Base-by-base conservation (phyloP, 2,113 vertebrate genomes). In the Megaleporinus macrocephalus region DNA sequence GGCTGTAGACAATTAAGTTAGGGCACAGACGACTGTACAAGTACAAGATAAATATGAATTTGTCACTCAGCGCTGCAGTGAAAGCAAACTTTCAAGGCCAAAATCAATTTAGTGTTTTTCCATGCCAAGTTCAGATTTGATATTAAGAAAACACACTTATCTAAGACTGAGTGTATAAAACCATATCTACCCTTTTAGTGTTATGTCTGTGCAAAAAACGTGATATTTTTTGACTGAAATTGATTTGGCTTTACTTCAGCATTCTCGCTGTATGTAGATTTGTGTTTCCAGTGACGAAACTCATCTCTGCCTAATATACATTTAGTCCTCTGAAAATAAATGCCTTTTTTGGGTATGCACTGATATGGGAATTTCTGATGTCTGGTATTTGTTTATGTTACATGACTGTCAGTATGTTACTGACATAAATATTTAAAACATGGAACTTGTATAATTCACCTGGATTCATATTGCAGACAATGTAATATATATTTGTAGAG, bases 1-100 rank as follows among this genome's bases (percentile, higher is more conserved):
- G 86, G 91, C 94, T 91, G 91, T 89, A 90, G 30, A 7, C 30
- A 36, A 0, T 33, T 66, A 29, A 66, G 27, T 20, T 66, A 16
- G 13, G 18, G 63, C 2, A 33, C 3, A 5, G 13, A 14, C 16
- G 29, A 30, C 27, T 20, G 29, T 18, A 30, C 26, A 29, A 66
- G 15, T 30, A 33, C 30, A 68, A 14, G 30, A 70, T 26, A 41
- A 68, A 68, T n/a, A 44, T 70, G 33, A 44, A 70, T 44, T 44
- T 70, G 36, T 41, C 44, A 12, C 36, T 70, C 41, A 44, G 22
- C 66, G 33, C 18, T 36, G 30, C 15, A 68, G 20, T 68, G 18
- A n/a, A 68, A 18, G 30, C 20, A 36, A 36, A 68, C 30, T 22
- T 68, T 22, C 30, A 7, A 20, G 30, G 30, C 18, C 22, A 24